Evolutionary conservation across 2,888 invertebrate species (phyloP).

Genomic region (Sesia bembeciformis): DNA sequence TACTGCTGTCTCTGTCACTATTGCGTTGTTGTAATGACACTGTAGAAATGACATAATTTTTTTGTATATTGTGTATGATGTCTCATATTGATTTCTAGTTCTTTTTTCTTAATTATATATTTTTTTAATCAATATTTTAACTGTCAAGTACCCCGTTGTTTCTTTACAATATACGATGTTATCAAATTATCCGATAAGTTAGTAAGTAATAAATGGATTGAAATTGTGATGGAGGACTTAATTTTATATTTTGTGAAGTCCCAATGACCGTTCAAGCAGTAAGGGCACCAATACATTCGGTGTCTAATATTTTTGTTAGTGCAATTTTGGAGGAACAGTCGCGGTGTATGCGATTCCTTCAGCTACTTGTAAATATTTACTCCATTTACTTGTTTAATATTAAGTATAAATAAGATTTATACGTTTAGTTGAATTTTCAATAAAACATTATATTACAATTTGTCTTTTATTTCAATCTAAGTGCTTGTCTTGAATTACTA

Average conservation of each 20-base stretch:
- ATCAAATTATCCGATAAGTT: not conserved
- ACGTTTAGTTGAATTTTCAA: constrained; percentile 74
- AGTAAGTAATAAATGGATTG: too few species aligned
- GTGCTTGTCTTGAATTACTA: not conserved
- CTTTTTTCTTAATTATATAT: too few species aligned
- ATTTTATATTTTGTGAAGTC: not conserved
- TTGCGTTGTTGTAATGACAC: too few species aligned
- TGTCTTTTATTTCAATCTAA: not conserved
- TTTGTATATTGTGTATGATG: too few species aligned
- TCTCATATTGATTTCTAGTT: too few species aligned
- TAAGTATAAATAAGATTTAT: constrained; percentile 74
- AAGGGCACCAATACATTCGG: constrained; percentile 21
- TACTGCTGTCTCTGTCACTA: too few species aligned
- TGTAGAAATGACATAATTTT: too few species aligned
- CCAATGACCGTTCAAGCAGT: constrained; percentile 25
- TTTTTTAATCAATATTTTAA: too few species aligned
- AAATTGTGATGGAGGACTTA: too few species aligned
- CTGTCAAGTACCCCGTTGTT: too few species aligned
- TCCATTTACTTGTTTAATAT: constrained; percentile 64
- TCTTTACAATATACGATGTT: not conserved
- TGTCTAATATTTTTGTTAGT: constrained; percentile 63
- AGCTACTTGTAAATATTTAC: constrained; percentile 61
- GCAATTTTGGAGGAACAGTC: constrained; percentile 50
- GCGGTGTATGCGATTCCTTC: constrained; percentile 22
- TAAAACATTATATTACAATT: constrained; percentile 42